phyloP scores from a whole-genome alignment of 2,888 invertebrate species.

The Catocala nupta region DNA sequence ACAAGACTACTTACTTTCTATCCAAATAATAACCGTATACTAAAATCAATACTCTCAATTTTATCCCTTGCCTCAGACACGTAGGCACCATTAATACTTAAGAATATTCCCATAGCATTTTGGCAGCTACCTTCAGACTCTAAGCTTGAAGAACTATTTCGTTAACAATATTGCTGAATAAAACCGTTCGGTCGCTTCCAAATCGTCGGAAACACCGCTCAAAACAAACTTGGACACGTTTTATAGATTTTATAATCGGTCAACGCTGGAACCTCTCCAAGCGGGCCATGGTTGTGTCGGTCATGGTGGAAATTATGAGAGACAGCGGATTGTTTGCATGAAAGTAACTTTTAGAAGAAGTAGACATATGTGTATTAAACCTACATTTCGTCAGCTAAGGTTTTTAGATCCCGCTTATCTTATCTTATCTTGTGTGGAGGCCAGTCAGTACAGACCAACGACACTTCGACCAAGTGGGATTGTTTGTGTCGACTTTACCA shows the following conservation, averaged over 20 bases:
- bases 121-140: slow-evolving; percentile 42
- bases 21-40: neutral
- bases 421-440: no score
- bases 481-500: no score
- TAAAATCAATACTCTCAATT: slow-evolving; percentile 16
- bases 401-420: no score
- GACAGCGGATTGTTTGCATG: slow-evolving; percentile 1
- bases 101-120: slow-evolving; percentile 30
- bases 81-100: slow-evolving; percentile 43
- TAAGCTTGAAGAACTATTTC: slow-evolving; percentile 38
- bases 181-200: slow-evolving; percentile 57
- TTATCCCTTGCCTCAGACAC: slow-evolving; percentile 28
- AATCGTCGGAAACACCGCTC: slow-evolving; percentile 54
- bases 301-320: slow-evolving; percentile 28
- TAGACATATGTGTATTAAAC: no score
- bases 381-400: no score
- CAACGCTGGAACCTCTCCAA: slow-evolving; percentile 75
- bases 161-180: slow-evolving; percentile 52
- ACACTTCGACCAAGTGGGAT: no score
- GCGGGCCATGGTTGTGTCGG: slow-evolving; percentile 37
- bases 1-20: no score
- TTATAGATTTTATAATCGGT: slow-evolving; percentile 81
- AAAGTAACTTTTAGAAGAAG: no score
- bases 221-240: slow-evolving; percentile 75
- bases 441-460: no score